Evolutionary conservation across 35 echinoderm and acorn worm genomes (phyloP).

Genomic region (Patiria miniata): DNA sequence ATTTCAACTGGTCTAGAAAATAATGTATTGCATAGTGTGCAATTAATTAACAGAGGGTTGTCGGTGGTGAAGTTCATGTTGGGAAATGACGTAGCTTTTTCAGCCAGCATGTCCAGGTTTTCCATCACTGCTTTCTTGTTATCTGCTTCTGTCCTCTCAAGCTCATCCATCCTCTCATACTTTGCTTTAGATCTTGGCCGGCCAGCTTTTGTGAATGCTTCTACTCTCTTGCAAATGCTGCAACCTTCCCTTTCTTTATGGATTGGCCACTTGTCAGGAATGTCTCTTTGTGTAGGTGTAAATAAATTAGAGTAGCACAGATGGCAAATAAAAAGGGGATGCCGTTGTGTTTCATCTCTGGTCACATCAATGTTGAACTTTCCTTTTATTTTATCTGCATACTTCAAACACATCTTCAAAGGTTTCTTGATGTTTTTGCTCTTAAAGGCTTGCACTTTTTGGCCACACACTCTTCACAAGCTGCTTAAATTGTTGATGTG

Average conservation of each 20-base stretch:
- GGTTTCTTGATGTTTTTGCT: not conserved
- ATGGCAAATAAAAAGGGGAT: not conserved
- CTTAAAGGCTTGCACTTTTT: not conserved
- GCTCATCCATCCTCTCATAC: not conserved
- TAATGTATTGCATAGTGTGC: not conserved
- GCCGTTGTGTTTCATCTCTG: not conserved
- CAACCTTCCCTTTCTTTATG: not conserved
- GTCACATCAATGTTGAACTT: slow-evolving; percentile 1
- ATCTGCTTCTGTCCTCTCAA: not conserved
- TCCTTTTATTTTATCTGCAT: not conserved
- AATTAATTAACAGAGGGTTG: not conserved
- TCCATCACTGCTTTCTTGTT: not conserved
- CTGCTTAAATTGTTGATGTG: not conserved
- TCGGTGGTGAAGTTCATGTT: not conserved
- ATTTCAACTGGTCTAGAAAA: not conserved
- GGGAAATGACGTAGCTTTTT: not conserved
- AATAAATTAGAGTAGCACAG: not conserved
- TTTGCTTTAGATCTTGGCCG: not conserved
- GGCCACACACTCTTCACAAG: not conserved
- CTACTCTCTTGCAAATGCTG: not conserved
- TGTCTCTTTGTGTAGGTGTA: not conserved
- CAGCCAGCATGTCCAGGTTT: not conserved
- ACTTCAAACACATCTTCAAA: not conserved
- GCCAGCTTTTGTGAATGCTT: not conserved
- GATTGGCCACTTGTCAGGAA: not conserved